Evolutionary conservation across 2,888 invertebrate species (phyloP).

Genomic region (Tromatobia lineatoria): DNA sequence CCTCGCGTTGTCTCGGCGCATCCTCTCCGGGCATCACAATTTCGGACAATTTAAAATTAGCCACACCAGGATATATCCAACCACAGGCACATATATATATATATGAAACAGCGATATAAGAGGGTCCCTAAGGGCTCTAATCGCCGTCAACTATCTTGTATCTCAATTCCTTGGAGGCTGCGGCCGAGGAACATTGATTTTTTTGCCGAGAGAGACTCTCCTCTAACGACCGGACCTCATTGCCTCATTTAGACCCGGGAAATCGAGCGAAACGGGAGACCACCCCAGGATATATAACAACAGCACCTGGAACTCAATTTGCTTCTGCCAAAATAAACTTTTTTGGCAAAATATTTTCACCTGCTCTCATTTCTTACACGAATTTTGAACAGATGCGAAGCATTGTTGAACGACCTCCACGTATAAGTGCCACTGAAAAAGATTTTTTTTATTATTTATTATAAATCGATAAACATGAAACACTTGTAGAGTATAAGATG

Average conservation of each 20-base stretch:
- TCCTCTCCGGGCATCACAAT: conserved; percentile 70
- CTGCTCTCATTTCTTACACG: not conserved
- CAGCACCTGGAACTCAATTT: conserved; percentile 9
- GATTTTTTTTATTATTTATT: not conserved
- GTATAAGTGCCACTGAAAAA: too few species aligned
- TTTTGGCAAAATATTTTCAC: conserved; percentile 12
- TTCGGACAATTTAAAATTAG: conserved; percentile 77
- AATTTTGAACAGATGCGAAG: not conserved
- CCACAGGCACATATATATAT: conserved; percentile 33
- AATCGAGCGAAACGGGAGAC: conserved; percentile 44
- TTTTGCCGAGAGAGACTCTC: conserved; percentile 67
- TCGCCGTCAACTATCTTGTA: conserved; percentile 73
- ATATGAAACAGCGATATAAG: conserved; percentile 28
- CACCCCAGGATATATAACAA: conserved; percentile 41
- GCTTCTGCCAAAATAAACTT: conserved; percentile 17
- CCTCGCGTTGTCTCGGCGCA: conserved; percentile 31
- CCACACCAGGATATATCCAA: conserved; percentile 71
- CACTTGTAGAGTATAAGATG: not conserved
- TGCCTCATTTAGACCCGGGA: conserved; percentile 61
- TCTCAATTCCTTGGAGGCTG: conserved; percentile 77
- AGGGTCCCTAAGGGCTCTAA: conserved; percentile 50
- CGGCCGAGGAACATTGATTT: conserved; percentile 76
- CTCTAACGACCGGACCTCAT: conserved; percentile 71
- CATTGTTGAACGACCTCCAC: not conserved
- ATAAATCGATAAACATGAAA: not conserved